Conservation (phyloP, 2,113 vertebrate species). For the Xenopus borealis region DNA sequence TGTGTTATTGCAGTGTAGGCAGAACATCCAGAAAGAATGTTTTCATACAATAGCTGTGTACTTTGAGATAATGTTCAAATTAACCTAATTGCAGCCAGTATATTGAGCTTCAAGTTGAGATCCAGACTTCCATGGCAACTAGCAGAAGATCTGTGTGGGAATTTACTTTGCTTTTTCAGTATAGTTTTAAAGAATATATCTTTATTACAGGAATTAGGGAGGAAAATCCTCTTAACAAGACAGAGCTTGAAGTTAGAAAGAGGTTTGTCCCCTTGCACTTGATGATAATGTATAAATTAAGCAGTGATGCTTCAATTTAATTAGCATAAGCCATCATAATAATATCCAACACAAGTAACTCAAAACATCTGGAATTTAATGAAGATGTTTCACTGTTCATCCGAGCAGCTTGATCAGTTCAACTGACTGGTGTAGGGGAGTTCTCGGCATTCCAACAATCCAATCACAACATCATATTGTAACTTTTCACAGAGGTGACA, state of each 20-base stretch:
- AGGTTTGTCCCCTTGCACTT: constrained; percentile 56
- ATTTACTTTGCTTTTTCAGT: constrained; percentile 50
- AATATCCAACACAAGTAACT: too few species aligned
- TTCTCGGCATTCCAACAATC: too few species aligned
- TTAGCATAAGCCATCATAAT: constrained; percentile 63
- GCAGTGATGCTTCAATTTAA: constrained; percentile 58
- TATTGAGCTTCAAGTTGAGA: constrained; percentile 54
- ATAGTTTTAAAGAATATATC: constrained; percentile 56
- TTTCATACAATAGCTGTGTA: constrained; percentile 54
- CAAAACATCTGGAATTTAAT: too few species aligned
- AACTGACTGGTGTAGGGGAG: too few species aligned
- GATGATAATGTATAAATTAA: constrained; percentile 58
- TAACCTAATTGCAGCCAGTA: constrained; percentile 63
- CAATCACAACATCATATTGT: too few species aligned
- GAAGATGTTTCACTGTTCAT: too few species aligned
- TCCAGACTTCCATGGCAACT: constrained; percentile 62
- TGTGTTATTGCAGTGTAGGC: constrained; percentile 47
- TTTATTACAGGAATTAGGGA: constrained; percentile 58
- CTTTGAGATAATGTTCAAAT: constrained; percentile 66
- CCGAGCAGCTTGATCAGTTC: too few species aligned
- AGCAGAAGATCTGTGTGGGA: constrained; percentile 50
- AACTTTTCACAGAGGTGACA: too few species aligned
- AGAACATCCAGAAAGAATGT: constrained; percentile 40
- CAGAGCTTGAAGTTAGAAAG: constrained; percentile 58
- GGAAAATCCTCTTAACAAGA: constrained; percentile 61